Base-by-base conservation (phyloP, 1,140 invertebrate species). In the Drosophila kepulauana region DNA sequence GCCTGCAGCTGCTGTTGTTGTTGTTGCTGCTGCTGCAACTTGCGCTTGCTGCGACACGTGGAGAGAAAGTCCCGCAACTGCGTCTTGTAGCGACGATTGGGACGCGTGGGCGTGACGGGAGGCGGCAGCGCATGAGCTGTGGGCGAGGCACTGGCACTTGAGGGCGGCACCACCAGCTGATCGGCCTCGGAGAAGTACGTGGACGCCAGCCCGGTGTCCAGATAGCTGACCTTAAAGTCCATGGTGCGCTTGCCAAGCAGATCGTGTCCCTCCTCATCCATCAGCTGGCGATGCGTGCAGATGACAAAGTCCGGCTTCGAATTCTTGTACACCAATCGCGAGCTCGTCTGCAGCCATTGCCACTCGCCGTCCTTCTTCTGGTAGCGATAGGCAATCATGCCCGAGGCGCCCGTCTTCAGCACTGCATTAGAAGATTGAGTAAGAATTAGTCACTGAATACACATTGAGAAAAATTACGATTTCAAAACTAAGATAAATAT, bases 251-350 rank as follows among this genome's bases (percentile, higher is more conserved):
- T 99, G 5, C 98, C 98, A 6, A 99, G 94, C 35, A 99, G 93
- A 94, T 99, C 98, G 62, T 98, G 95, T 10, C 98, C 99, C 94
- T 99, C 99, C 93, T 99, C 99, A 92, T 99, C 98, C 99, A 99
- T 99, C 4, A 99, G 95, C 54, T 99, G 98, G 76, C 98, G 95
- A 94, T 99, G 99, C 35, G 98, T 99, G 92, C 97, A 98, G 69
- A 99, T 98, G 67, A 99, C 98, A 93, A 99, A 99, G 93, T 99
- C 99, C 1, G 99, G 98, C 93, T 99, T 99, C 73, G 98, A 99
- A 93, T 99, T 99, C 93, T 99, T 99, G 93, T 99, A 99, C 35
- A 99, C 98, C 52, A 99, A 95, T 82, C 98, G 94, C 4, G 98
- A 99, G 79, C 98, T 99, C 0, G 98, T 99, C 94, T 99, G 99